These are phyloP conservation scores for Parnassius smintheus DNA, from an alignment of 2,888 invertebrate genomes.

Conservation along the genomic window DNA sequence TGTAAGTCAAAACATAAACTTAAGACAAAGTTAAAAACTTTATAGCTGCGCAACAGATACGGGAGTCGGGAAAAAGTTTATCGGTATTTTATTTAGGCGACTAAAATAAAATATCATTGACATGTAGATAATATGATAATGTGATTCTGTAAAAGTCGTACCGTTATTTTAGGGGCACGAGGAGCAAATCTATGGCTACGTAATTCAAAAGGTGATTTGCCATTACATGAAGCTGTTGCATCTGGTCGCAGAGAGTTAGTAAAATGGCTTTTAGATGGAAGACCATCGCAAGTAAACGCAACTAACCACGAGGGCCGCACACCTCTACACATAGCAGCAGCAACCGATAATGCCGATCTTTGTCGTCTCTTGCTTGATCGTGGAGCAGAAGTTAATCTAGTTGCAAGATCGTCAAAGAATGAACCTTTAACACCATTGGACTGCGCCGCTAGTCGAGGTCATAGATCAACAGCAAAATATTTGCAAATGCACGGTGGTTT, in stretches of 20 bases:
- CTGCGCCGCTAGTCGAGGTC: slow-evolving; percentile 92
- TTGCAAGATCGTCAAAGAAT: slow-evolving; percentile 91
- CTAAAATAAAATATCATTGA: no score
- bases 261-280: slow-evolving; percentile 91
- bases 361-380: slow-evolving; percentile 92
- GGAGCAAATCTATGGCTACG: slow-evolving; percentile 95
- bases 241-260: slow-evolving; percentile 94
- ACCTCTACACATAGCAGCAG: slow-evolving; percentile 95
- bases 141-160: neutral
- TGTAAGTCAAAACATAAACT: no score
- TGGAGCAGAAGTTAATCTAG: slow-evolving; percentile 91
- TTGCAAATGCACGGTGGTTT: slow-evolving; percentile 94
- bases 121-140: no score
- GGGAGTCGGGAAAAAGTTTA: no score
- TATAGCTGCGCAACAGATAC: no score
- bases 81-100: no score
- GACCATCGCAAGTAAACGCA: slow-evolving; percentile 91
- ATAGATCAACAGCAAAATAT: slow-evolving; percentile 95
- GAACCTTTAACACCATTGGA: slow-evolving; percentile 94
- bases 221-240: slow-evolving; percentile 97
- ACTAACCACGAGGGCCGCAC: slow-evolving; percentile 96
- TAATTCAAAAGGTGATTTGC: slow-evolving; percentile 96
- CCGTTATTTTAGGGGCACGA: slow-evolving; percentile 54
- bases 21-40: no score
- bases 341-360: slow-evolving; percentile 96